Evolutionary conservation across 1,140 invertebrate species (phyloP).

Genomic region (Glomeris maerens): DNA sequence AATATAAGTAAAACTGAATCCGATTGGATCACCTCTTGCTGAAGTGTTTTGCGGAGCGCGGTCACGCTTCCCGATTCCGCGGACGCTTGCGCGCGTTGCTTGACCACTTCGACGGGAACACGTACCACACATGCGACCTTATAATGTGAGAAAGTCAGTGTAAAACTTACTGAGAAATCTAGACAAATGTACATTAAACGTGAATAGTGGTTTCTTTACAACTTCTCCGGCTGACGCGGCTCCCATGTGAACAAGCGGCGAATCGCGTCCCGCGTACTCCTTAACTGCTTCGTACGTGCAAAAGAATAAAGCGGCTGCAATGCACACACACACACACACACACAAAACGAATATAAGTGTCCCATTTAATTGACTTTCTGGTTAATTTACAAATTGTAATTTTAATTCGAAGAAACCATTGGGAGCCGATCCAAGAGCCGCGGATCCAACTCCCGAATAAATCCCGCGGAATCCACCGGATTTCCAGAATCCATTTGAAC

Average conservation of each 20-base stretch:
- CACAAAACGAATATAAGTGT: no score
- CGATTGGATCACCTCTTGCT: conserved; percentile 39
- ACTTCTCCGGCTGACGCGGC: conserved; percentile 71
- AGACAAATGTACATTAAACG: not conserved
- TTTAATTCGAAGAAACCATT: conserved; percentile 44
- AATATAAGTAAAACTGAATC: conserved; percentile 3
- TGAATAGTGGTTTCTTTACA: conserved; percentile 34
- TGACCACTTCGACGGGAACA: conserved; percentile 88
- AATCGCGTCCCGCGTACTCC: conserved; percentile 30
- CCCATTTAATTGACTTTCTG: no score
- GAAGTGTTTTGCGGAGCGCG: conserved; percentile 48
- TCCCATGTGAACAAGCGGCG: conserved; percentile 59
- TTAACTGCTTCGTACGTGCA: conserved; percentile 77
- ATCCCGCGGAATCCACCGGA: conserved; percentile 77
- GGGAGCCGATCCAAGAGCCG: conserved; percentile 69
- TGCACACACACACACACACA: conserved; percentile 12
- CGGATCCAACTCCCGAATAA: conserved; percentile 74
- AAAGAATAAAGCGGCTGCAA: conserved; percentile 83
- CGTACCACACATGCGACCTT: conserved; percentile 71
- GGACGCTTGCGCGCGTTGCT: conserved; percentile 74
- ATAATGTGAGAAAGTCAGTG: not conserved
- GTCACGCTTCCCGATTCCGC: conserved; percentile 30
- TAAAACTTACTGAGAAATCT: no score
- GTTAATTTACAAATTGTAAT: no score
- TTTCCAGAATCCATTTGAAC: conserved; percentile 66